phyloP scores from a whole-genome alignment of 2,797 vertebrate species.

The Sebastes steindachneri region DNA sequence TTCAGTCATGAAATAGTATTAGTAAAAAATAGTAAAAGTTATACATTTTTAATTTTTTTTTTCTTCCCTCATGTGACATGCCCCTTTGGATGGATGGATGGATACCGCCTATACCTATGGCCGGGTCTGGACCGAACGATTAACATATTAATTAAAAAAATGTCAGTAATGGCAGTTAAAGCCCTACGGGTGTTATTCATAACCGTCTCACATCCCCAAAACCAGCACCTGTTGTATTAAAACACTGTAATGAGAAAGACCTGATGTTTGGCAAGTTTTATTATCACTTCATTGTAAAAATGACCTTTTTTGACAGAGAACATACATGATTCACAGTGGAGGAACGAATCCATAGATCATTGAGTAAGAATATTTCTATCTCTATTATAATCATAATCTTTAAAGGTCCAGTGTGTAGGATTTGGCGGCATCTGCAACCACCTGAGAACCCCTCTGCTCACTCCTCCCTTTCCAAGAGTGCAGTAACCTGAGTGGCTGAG shows the following conservation, averaged over 20 bases:
- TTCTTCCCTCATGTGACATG: too few relatives aligned
- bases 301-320: constrained; percentile 17
- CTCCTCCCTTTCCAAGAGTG: too few relatives aligned
- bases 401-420: too few relatives aligned
- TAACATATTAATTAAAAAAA: background rate
- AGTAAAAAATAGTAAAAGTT: too few relatives aligned
- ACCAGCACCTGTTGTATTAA: background rate
- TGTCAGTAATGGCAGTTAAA: background rate
- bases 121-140: background rate
- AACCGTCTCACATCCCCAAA: background rate
- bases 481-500: accelerated
- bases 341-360: constrained; percentile 25
- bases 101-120: too few relatives aligned
- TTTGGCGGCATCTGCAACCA: too few relatives aligned
- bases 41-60: too few relatives aligned
- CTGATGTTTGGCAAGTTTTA: constrained; percentile 4
- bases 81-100: too few relatives aligned
- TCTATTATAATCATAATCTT: constrained; percentile 2
- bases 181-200: background rate
- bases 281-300: constrained; percentile 59
- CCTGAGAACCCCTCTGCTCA: too few relatives aligned
- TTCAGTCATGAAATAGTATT: background rate
- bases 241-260: background rate
- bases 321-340: constrained; percentile 53
- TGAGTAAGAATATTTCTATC: constrained; percentile 9